phyloP scores from a whole-genome alignment of 2,888 invertebrate species.

The Pristionchus exspectatus region DNA sequence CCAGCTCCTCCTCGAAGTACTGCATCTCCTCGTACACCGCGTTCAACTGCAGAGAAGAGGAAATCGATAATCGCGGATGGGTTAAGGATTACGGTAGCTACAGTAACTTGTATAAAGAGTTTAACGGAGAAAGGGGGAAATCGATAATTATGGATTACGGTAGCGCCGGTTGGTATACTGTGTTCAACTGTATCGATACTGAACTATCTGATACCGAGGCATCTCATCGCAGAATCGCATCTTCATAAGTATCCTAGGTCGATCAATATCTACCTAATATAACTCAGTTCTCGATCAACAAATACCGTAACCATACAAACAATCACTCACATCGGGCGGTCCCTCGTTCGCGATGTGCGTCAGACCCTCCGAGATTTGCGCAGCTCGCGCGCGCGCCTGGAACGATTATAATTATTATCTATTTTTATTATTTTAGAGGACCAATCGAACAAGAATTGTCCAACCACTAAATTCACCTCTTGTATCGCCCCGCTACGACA shows the following conservation, averaged over 20 bases:
- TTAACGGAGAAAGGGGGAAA: too few species aligned
- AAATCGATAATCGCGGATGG: background rate
- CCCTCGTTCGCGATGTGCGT: conserved; percentile 83
- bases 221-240: too few species aligned
- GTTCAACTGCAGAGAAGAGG: background rate
- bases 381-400: conserved; percentile 85
- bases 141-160: too few species aligned
- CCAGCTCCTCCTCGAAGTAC: conserved; percentile 96
- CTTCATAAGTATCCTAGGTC: too few species aligned
- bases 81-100: background rate
- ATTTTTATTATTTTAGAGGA: background rate
- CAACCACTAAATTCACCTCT: background rate
- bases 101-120: background rate
- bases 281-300: too few species aligned
- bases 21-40: conserved; percentile 82
- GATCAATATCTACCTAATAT: too few species aligned
- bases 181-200: background rate
- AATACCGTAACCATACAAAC: background rate
- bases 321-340: conserved; percentile 27
- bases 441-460: background rate
- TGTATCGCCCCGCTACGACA: background rate
- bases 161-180: too few species aligned
- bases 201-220: too few species aligned
- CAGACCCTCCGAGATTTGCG: conserved; percentile 95
- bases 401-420: background rate